These are phyloP conservation scores for Luperina testacea DNA, from an alignment of 2,888 invertebrate genomes.

Conservation along the genomic window DNA sequence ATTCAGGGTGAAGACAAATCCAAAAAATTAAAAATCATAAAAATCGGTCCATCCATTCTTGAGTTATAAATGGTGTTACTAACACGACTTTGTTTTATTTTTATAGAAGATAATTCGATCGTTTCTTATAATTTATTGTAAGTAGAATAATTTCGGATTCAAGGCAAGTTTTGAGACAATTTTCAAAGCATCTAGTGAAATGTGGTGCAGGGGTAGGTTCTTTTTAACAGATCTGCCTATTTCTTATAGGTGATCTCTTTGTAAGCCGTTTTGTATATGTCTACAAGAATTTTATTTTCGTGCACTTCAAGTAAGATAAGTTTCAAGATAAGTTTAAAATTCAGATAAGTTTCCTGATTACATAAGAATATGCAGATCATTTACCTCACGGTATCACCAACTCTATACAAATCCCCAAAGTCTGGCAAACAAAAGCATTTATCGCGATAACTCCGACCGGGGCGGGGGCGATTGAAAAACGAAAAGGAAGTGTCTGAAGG, in stretches of 20 bases:
- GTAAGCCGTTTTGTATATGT: neutral
- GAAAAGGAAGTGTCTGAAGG: slow-evolving; percentile 89
- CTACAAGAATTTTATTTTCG: neutral
- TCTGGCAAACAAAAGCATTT: slow-evolving; percentile 85
- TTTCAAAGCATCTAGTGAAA: neutral
- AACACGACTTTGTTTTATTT: too few relatives aligned
- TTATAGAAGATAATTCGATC: too few relatives aligned
- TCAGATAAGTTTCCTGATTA: neutral
- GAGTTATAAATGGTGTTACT: too few relatives aligned
- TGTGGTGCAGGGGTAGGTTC: neutral
- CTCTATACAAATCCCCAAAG: slow-evolving; percentile 69
- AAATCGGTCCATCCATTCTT: too few relatives aligned
- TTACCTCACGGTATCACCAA: slow-evolving; percentile 60
- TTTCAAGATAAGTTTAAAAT: too few relatives aligned
- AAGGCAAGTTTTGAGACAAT: neutral
- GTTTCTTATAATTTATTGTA: neutral
- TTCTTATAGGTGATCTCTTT: neutral
- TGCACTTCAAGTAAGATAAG: too few relatives aligned
- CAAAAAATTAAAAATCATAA: too few relatives aligned
- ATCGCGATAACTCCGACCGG: slow-evolving; percentile 85
- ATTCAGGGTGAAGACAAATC: too few relatives aligned
- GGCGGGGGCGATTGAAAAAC: slow-evolving; percentile 88
- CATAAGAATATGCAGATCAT: slow-evolving; percentile 1
- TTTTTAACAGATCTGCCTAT: neutral
- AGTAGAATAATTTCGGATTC: neutral